These are phyloP conservation scores for Kryptolebias ocellatus DNA, from an alignment of 2,797 vertebrate species.

Conservation along the genomic window DNA sequence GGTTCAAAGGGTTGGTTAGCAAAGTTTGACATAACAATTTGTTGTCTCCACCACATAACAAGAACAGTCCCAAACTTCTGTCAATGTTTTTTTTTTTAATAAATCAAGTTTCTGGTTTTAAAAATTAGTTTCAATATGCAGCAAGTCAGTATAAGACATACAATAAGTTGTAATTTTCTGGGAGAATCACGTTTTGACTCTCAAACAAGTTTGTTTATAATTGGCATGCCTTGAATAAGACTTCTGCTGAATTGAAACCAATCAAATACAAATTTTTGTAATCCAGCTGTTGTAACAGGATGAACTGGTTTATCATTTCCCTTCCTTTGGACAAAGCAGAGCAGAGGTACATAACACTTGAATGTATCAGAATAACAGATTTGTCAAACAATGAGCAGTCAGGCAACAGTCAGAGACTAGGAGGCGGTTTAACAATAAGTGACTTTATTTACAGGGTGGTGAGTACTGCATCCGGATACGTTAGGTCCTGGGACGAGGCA, in stretches of 20 bases:
- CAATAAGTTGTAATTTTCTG: slow-evolving; percentile 6
- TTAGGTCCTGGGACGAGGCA: no score
- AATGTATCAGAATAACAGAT: background rate
- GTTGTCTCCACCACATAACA: background rate
- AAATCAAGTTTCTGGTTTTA: background rate
- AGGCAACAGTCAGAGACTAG: no score
- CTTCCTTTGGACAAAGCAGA: background rate
- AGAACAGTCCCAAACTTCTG: background rate
- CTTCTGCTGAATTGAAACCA: background rate
- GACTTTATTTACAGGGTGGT: no score
- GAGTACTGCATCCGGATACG: no score
- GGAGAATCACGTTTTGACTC: background rate
- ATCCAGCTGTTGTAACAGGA: slow-evolving; percentile 20
- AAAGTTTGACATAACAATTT: background rate
- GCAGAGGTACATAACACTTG: slow-evolving; percentile 22
- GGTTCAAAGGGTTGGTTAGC: background rate
- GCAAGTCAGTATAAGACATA: background rate
- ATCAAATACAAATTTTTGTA: background rate
- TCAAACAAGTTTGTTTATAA: slow-evolving; percentile 13
- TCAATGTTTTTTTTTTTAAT: no score
- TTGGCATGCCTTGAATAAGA: background rate
- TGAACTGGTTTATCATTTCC: slow-evolving; percentile 20
- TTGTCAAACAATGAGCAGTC: no score
- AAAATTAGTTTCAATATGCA: background rate
- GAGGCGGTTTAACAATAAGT: no score